phyloP scores from a whole-genome alignment of 1,140 invertebrate species.

The Leptinotarsa defecta region DNA sequence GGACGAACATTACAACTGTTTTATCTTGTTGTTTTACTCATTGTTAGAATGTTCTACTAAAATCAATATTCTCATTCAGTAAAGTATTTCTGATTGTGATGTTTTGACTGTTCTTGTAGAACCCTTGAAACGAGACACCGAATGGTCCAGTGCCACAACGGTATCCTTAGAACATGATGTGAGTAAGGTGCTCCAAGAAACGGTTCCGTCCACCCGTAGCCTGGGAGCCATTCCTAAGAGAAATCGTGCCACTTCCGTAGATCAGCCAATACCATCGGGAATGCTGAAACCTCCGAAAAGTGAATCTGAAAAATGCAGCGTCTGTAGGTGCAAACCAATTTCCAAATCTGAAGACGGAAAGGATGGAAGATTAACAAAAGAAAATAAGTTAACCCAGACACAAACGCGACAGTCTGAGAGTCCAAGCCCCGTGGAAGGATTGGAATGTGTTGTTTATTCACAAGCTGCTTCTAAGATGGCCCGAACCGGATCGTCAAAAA shows the following conservation, averaged over 20 bases:
- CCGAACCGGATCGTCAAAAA: constrained; percentile 39
- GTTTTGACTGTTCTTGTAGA: constrained; percentile 30
- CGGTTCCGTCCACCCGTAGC: constrained; percentile 55
- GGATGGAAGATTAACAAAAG: constrained; percentile 46
- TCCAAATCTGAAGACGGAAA: constrained; percentile 26
- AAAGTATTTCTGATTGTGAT: constrained; percentile 1
- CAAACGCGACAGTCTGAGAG: constrained; percentile 41
- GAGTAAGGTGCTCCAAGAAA: constrained; percentile 54
- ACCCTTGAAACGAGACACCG: constrained; percentile 59
- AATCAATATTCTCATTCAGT: not conserved
- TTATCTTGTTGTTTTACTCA: too few relatives aligned
- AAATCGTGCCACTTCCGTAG: constrained; percentile 52
- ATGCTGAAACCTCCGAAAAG: constrained; percentile 47
- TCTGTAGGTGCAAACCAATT: constrained; percentile 34
- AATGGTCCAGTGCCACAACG: constrained; percentile 62
- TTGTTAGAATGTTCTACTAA: not conserved
- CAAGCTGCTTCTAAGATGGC: constrained; percentile 28
- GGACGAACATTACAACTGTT: too few relatives aligned
- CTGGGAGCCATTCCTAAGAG: constrained; percentile 78
- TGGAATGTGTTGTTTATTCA: constrained; percentile 49
- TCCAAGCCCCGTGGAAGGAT: constrained; percentile 48
- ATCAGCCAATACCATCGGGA: constrained; percentile 33
- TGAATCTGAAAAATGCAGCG: constrained; percentile 52
- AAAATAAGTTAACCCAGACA: constrained; percentile 52
- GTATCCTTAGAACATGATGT: constrained; percentile 63